Percentiles rank a stretch among this genome's conserved stretches.
phyloP scores from a whole-genome alignment of 2,113 vertebrate species.

The Trachemys scripta region DNA sequence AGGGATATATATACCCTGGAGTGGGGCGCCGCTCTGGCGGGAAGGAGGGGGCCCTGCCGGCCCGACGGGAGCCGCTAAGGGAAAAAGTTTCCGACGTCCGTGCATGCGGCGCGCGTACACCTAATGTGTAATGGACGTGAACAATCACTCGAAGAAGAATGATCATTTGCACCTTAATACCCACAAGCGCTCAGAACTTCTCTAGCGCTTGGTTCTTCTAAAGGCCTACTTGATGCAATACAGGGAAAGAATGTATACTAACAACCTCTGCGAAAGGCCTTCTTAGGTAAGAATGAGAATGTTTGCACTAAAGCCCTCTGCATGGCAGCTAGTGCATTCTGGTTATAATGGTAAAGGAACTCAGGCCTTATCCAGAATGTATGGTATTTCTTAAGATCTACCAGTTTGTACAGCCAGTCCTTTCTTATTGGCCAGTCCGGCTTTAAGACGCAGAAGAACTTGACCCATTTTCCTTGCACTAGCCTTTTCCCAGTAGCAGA shows the following conservation, averaged over 20 bases:
- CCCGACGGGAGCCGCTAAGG: too few relatives aligned
- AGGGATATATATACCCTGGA: too few relatives aligned
- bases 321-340: rapidly evolving
- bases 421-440: neutral
- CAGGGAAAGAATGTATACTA: neutral
- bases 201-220: neutral
- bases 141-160: neutral
- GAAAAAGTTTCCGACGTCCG: too few relatives aligned
- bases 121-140: too few relatives aligned
- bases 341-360: neutral
- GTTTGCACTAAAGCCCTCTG: neutral
- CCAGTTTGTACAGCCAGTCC: neutral
- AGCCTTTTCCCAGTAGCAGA: neutral
- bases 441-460: rapidly evolving
- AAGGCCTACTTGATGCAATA: neutral
- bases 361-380: neutral
- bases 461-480: rapidly evolving
- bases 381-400: neutral
- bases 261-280: neutral
- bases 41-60: too few relatives aligned
- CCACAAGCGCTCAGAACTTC: neutral
- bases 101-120: too few relatives aligned
- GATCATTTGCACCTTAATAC: neutral
- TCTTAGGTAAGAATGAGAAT: rapidly evolving
- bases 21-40: too few relatives aligned